Evolutionary conservation across 53 echinoderm and acorn worm genomes (phyloP).

Genomic region (Holothuria leucospilota): DNA sequence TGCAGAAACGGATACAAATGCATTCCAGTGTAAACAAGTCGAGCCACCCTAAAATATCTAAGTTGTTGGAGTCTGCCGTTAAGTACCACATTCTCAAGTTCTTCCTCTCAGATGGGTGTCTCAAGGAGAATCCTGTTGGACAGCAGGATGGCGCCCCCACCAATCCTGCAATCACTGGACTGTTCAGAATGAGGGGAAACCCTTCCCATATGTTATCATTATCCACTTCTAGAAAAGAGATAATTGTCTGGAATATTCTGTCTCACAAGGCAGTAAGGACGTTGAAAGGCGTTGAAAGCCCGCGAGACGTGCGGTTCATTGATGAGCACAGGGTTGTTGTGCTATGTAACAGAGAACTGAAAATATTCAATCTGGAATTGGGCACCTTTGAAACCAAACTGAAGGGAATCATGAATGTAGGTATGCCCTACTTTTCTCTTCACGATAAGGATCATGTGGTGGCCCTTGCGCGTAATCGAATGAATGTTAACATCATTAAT

Average conservation of each 20-base stretch:
- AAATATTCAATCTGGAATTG: conserved; percentile 88
- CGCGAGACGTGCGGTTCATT: conserved; percentile 83
- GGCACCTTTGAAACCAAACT: conserved; percentile 86
- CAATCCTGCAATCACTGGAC: conserved; percentile 60
- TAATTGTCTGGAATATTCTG: conserved; percentile 87
- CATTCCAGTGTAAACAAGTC: conserved; percentile 69
- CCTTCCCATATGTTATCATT: conserved; percentile 87
- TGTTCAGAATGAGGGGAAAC: conserved; percentile 73
- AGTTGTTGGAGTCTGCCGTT: conserved; percentile 77
- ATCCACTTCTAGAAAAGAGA: conserved; percentile 71
- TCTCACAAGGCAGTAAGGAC: conserved; percentile 87
- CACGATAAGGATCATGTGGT: conserved; percentile 94
- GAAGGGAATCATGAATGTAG: conserved; percentile 92
- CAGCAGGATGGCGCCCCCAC: conserved; percentile 32
- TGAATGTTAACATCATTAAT: conserved; percentile 98
- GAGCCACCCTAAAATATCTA: conserved; percentile 80
- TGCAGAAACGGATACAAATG: conserved; percentile 74
- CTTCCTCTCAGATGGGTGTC: conserved; percentile 69
- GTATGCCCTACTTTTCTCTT: conserved; percentile 91
- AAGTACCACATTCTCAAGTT: conserved; percentile 83
- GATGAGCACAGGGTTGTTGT: conserved; percentile 91
- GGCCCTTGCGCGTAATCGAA: conserved; percentile 94
- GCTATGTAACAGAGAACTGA: conserved; percentile 91
- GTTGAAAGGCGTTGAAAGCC: conserved; percentile 78
- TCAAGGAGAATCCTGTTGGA: conserved; percentile 49